Percentiles rank a stretch among this genome's conserved stretches.
Evolutionary conservation across 2,113 vertebrate species (phyloP).

Genomic region (Aspiorhynchus laticeps): DNA sequence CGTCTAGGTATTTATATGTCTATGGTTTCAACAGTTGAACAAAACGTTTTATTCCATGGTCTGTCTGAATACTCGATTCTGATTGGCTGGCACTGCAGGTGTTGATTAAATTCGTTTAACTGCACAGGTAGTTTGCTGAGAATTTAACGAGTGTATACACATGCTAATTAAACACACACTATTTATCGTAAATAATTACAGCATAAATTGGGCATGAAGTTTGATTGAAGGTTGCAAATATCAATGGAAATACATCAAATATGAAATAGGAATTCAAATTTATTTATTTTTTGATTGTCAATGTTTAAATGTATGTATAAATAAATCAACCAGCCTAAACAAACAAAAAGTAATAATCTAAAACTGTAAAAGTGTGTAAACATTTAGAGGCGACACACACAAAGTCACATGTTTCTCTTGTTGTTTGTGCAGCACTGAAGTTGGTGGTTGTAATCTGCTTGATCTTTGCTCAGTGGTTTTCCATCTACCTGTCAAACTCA

Average conservation of each 20-base stretch:
- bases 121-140: no score
- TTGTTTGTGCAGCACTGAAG: background rate
- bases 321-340: background rate
- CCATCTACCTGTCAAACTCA: background rate
- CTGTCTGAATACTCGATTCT: no score
- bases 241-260: background rate
- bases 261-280: background rate
- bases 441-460: background rate
- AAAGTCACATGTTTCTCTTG: background rate
- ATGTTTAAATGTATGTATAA: background rate
- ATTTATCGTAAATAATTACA: background rate
- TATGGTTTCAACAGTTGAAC: no score
- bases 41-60: no score
- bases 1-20: no score
- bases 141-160: background rate
- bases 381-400: background rate
- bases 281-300: background rate
- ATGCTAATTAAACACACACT: background rate
- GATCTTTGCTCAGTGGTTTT: constrained; percentile 15
- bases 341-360: background rate
- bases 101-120: no score
- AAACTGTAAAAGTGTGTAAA: background rate
- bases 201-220: background rate
- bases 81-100: no score
- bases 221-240: background rate